phyloP scores from a whole-genome alignment of 2,888 invertebrate genomes.

The Acronicta aceris region DNA sequence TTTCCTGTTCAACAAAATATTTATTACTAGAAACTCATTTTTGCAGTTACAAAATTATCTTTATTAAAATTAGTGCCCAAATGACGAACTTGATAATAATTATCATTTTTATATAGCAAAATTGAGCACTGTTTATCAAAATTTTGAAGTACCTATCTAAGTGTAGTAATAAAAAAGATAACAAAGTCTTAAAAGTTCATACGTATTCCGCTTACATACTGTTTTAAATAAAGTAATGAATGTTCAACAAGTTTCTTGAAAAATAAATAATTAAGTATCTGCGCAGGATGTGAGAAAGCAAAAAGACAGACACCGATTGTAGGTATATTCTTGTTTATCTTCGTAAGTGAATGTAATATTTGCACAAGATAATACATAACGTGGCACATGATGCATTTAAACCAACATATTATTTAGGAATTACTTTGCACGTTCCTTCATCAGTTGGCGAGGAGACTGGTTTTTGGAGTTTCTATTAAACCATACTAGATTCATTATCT shows the following conservation, averaged over 20 bases:
- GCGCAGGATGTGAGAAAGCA: conserved; percentile 38
- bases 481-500: too few relatives aligned
- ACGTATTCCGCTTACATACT: background rate
- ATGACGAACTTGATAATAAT: conserved; percentile 28
- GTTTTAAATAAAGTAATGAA: conserved; percentile 22
- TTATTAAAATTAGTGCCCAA: conserved; percentile 15
- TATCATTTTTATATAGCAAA: conserved; percentile 26
- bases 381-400: conserved; percentile 24
- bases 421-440: conserved; percentile 12
- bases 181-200: conserved; percentile 11
- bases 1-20: conserved; percentile 5
- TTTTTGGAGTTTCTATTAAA: too few relatives aligned
- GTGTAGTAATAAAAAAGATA: conserved; percentile 24
- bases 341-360: conserved; percentile 38
- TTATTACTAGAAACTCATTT: conserved; percentile 4
- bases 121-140: conserved; percentile 17
- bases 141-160: conserved; percentile 21
- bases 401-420: conserved; percentile 1
- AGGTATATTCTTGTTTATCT: conserved; percentile 17
- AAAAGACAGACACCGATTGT: conserved; percentile 12
- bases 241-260: conserved; percentile 32
- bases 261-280: conserved; percentile 26
- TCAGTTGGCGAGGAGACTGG: too few relatives aligned
- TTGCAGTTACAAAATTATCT: background rate
- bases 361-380: conserved; percentile 25